Base-by-base conservation (phyloP, 2,797 vertebrate genomes). In the Sebastes vulpes region DNA sequence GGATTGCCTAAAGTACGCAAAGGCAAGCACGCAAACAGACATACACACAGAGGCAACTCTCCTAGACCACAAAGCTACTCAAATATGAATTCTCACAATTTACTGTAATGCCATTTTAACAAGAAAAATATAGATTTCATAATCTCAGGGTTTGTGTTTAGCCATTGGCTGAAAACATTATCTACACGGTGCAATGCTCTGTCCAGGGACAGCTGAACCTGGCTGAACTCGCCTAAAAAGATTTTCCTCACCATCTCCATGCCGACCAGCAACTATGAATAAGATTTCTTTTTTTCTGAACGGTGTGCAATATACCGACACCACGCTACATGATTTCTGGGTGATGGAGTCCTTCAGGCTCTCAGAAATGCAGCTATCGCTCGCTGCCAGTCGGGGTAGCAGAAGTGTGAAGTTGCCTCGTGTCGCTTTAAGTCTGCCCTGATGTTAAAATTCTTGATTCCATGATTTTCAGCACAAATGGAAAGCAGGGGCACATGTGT, bases 261-360 rank as follows among this genome's bases (percentile, higher is more conserved):
- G 1, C 18, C 12, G 6, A 75, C 18, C 65, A 50, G 57, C 35
- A 2, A 23, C 46, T 31, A n/a, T 56, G 50, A 74, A 56, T 16
- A 60, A 18, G 28, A 75, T 66, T 72, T 35, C 0, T 28, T 52
- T 21, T 61, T 61, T 7, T 21, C 29, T 42, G 21, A 58, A 4
- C 2, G 28, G 14, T 46, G 48, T 54, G 48, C 64, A 65, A 66
- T 70, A 72, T 16, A 54, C 9, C 0, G 1, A 58, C 16, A 74
- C 35, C 65, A 54, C 7, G 12, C 50, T 56, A 57, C 54, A 70
- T 52, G 65, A 77, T 63, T 65, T 67, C 71, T 82, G 66, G 58
- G 68, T 65, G 74, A 85, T 72, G 31, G 66, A 67, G 68, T 76
- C 20, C 53, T 80, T 75, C 42, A 61, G 38, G 64, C 48, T 66